Base-by-base conservation (phyloP, 2,797 vertebrate species). In the Tragopan temminckii region DNA sequence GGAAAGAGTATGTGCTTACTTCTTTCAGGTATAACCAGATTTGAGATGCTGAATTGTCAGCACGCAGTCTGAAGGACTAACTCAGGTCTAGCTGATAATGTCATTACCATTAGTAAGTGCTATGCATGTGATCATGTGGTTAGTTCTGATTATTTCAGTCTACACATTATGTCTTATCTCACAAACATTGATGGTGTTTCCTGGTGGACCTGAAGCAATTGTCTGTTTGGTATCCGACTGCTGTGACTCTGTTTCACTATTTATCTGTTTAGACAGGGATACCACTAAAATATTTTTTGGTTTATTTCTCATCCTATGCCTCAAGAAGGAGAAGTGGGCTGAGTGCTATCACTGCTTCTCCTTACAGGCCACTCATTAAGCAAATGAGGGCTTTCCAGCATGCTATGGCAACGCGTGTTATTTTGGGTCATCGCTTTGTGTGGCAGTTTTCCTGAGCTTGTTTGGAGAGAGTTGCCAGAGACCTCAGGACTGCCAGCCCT, bases 401-500 rank as follows among this genome's bases (percentile, higher is more conserved):
- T n/a, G 13, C 91, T 75, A 77, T 45, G 59, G 69, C 24, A 31
- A 21, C 19, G 64, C 18, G 48, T 35, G 90, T 36, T 94, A 79
- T 88, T 91, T 85, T 71, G 77, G 85, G 58, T 33, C 91, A 83
- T 52, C 4, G 0, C 77, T 91, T 78, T 12, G 12, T 13, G 31
- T 61, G 77, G 23, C 62, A 62, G 45, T 78, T 84, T 83, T 92
- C 82, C 20, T 29, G 48, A 25, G 66, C n/a, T 88, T 95, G 80
- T 95, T 95, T 93, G 77, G 80, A 93, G 83, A 94, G 83, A 66
- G 69, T 45, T 93, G 80, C 58, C 87, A 90, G 87, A 58, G 31
- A 62, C 87, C 57, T 52, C 0, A 2, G 75, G 80, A 70, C 36
- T 64, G 48, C 35, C 81, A 85, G 93, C 38, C 13, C 55, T 57